Evolutionary conservation across 2,113 vertebrate genomes (phyloP).

Genomic region (Trichechus manatus): DNA sequence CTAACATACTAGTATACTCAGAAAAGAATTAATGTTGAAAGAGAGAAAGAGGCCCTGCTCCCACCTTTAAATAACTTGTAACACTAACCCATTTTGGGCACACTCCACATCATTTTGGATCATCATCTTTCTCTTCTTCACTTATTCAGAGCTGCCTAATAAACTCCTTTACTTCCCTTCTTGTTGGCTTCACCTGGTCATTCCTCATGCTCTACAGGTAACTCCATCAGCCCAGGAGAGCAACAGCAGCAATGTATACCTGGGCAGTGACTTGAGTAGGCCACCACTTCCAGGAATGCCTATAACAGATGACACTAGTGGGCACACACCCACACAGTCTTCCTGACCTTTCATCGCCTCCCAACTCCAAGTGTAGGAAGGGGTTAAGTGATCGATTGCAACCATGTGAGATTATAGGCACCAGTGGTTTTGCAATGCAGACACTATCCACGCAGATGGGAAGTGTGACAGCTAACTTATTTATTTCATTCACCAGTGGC

Average conservation of each 20-base stretch:
- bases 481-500: constrained; percentile 75
- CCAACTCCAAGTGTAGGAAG: constrained; percentile 52
- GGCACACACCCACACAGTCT: neutral
- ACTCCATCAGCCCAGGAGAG: neutral
- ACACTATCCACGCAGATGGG: constrained; percentile 51
- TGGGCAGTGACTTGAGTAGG: neutral
- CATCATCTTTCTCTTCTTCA: neutral
- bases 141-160: neutral
- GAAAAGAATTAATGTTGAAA: constrained; percentile 11
- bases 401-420: constrained; percentile 30
- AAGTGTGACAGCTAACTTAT: constrained; percentile 70
- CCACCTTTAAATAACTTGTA: neutral
- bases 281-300: neutral
- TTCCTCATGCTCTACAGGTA: neutral
- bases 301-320: neutral
- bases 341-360: constrained; percentile 40
- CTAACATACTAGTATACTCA: neutral
- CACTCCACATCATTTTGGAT: no score
- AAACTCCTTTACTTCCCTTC: neutral
- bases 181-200: neutral
- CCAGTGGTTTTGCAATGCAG: constrained; percentile 56
- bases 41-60: neutral
- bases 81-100: neutral
- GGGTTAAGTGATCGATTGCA: constrained; percentile 42
- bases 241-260: neutral